These are phyloP conservation scores for Campoplex capitator DNA, from an alignment of 2,888 invertebrate genomes.

Conservation along the genomic window DNA sequence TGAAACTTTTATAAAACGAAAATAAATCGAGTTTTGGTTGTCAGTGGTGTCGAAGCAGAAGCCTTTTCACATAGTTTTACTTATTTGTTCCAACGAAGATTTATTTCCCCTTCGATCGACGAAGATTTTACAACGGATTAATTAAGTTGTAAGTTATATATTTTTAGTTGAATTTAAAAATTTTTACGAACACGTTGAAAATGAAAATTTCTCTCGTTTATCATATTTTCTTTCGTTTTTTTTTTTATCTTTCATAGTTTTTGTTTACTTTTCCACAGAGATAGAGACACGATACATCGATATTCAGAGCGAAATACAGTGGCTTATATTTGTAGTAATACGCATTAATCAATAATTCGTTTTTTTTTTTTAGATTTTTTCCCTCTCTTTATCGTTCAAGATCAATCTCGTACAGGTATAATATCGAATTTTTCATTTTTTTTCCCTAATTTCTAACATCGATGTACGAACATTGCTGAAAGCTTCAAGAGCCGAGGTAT, in stretches of 20 bases:
- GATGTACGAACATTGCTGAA: slow-evolving; percentile 74
- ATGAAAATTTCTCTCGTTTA: background rate
- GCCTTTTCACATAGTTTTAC: background rate
- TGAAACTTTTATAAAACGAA: slow-evolving; percentile 74
- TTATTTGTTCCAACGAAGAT: background rate
- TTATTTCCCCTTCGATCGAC: slow-evolving; percentile 14
- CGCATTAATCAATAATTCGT: slow-evolving; percentile 61
- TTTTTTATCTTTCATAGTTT: background rate
- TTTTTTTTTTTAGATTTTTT: background rate
- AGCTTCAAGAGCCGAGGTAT: slow-evolving; percentile 68
- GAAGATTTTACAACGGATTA: slow-evolving; percentile 15
- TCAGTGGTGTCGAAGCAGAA: slow-evolving; percentile 22
- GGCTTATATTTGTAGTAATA: slow-evolving; percentile 46
- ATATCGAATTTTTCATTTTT: slow-evolving; percentile 57
- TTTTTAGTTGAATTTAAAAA: slow-evolving; percentile 16
- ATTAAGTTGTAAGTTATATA: background rate
- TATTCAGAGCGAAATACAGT: slow-evolving; percentile 61
- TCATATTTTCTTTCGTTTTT: slow-evolving; percentile 52
- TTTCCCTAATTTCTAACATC: slow-evolving; percentile 72
- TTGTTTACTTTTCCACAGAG: slow-evolving; percentile 49
- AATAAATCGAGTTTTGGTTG: slow-evolving; percentile 12
- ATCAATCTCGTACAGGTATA: slow-evolving; percentile 65
- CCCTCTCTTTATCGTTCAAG: slow-evolving; percentile 40
- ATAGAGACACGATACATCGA: slow-evolving; percentile 64
- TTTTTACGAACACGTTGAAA: background rate